Evolutionary conservation across 2,888 invertebrate species (phyloP), one percentile per base, ranked within the genome.

Genomic region (Gymnosoma rotundatum): DNA sequence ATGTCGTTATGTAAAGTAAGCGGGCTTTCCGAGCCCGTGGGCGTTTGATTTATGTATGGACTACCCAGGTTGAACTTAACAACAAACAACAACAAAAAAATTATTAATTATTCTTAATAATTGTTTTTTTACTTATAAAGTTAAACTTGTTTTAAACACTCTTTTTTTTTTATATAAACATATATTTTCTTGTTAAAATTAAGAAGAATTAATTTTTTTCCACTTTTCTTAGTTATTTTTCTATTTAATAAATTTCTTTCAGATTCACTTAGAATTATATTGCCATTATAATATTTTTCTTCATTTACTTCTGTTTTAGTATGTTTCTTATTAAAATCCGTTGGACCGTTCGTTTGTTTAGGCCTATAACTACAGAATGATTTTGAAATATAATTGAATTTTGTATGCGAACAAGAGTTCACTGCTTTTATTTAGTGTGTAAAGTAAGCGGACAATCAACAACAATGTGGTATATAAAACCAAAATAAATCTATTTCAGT

Each of bases 61-160:
- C 92, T 92, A 92, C 92, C 92, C 92, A 92, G 92, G 90, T 90
- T 92, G 90, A 88, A 63, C 1, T 66, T 56, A n/a, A n/a, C n/a
- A n/a, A n/a, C n/a, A n/a, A n/a, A n/a, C 61, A 16, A 7, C 36
- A 32, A 18, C 7, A 56, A 74, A 38, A 50, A 0, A 48, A 52
- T 58, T 56, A 36, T 58, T 50, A 54, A 32, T 63, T 36, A 20
- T 60, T 80, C 66, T 50, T 72, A 21, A 16, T 73, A 48, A 25
- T 20, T 18, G 16, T 63, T 45, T 12, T 60, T 54, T 42, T 16
- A 56, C n/a, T 52, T 9, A 18, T 20, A 52, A 52, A 14, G 50
- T 20, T 20, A 8, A 14, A 58, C 16, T 36, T 36, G 20, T 25
- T 25, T 45, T 38, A 38, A 48, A 20, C 58, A 50, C 52, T 60